Conservation (phyloP, 2,888 invertebrate genomes). For the Mantis religiosa region DNA sequence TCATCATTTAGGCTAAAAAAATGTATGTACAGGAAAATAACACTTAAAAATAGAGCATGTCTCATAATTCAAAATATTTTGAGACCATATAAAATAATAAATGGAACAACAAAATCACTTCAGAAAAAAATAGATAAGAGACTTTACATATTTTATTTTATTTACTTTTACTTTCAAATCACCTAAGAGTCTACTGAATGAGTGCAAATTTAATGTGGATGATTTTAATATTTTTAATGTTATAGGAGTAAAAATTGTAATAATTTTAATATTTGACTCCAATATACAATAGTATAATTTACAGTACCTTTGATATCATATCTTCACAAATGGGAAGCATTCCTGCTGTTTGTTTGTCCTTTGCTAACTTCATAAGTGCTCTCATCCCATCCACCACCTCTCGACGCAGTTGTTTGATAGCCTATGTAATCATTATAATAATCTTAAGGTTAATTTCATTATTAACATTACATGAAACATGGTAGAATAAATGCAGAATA, state of each 20-base stretch:
- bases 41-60: too few relatives aligned
- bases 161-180: too few relatives aligned
- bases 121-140: too few relatives aligned
- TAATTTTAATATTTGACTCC: background rate
- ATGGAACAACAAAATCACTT: too few relatives aligned
- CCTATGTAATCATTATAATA: constrained; percentile 39
- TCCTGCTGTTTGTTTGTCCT: constrained; percentile 67
- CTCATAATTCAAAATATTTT: too few relatives aligned
- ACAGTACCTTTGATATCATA: constrained; percentile 62
- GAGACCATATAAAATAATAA: too few relatives aligned
- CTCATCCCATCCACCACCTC: constrained; percentile 77
- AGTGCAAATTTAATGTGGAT: background rate
- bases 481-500: background rate
- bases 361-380: constrained; percentile 65
- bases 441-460: background rate
- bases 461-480: background rate
- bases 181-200: background rate
- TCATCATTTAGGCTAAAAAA: too few relatives aligned
- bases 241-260: too few relatives aligned
- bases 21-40: too few relatives aligned
- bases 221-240: background rate
- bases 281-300: background rate
- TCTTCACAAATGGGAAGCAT: constrained; percentile 74
- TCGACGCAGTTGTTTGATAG: constrained; percentile 69
- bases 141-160: too few relatives aligned